Evolutionary conservation across 1,140 invertebrate species (phyloP).

Genomic region (Steinernema khuongi): DNA sequence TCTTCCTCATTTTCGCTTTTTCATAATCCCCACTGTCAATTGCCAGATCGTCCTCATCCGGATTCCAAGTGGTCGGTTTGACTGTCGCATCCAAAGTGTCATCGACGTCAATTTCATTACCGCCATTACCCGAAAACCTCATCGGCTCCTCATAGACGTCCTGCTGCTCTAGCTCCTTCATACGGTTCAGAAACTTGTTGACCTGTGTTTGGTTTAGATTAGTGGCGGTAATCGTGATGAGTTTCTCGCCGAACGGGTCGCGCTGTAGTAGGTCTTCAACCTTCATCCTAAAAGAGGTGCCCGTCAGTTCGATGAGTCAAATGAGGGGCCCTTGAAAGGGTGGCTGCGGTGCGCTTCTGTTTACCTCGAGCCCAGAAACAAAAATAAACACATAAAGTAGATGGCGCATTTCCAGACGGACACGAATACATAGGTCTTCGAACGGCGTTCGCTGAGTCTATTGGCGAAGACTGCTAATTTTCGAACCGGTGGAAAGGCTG

Average conservation of each 20-base stretch:
- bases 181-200: conserved; percentile 45
- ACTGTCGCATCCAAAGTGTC: conserved; percentile 16
- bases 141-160: background rate
- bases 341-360: conserved; percentile 3
- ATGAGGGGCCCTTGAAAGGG: background rate
- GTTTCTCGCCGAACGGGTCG: conserved; percentile 55
- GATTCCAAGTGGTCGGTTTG: conserved; percentile 26
- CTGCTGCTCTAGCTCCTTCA: conserved; percentile 43
- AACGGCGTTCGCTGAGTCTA: conserved; percentile 43
- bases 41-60: conserved; percentile 33
- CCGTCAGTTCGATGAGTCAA: background rate
- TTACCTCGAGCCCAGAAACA: conserved; percentile 45
- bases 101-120: conserved; percentile 20
- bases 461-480: conserved; percentile 41
- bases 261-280: conserved; percentile 42
- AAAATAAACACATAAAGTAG: conserved; percentile 47
- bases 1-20: conserved; percentile 19
- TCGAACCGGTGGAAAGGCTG: conserved; percentile 51
- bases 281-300: conserved; percentile 31
- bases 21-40: conserved; percentile 43
- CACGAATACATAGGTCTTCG: conserved; percentile 52
- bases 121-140: background rate
- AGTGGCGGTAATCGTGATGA: conserved; percentile 53
- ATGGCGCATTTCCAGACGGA: conserved; percentile 53
- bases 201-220: conserved; percentile 53